Evolutionary conservation across 2,888 invertebrate genomes (phyloP).

Genomic region (Pristionchus exspectatus): DNA sequence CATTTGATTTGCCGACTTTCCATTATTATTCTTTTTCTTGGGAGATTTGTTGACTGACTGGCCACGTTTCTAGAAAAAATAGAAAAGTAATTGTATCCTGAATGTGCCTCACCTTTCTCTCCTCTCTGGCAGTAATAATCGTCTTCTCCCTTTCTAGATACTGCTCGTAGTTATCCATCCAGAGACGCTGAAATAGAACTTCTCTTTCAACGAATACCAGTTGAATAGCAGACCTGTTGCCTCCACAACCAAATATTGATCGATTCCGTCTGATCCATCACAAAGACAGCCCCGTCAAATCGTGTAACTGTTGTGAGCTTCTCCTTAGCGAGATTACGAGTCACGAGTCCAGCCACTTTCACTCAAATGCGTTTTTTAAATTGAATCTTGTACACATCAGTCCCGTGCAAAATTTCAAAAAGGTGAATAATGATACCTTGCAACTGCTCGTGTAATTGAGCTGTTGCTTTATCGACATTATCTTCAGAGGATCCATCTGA

Average conservation of each 20-base stretch:
- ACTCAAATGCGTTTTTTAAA: neutral
- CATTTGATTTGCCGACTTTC: constrained; percentile 26
- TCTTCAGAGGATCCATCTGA: constrained; percentile 77
- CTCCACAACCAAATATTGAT: constrained; percentile 77
- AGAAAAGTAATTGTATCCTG: neutral
- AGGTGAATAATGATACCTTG: constrained; percentile 58
- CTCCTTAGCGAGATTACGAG: constrained; percentile 67
- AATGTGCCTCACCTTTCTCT: constrained; percentile 8
- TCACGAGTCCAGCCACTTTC: constrained; percentile 66
- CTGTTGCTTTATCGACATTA: constrained; percentile 69
- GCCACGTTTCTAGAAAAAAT: neutral
- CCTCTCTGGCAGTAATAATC: constrained; percentile 46
- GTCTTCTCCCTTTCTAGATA: constrained; percentile 65
- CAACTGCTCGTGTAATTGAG: constrained; percentile 73
- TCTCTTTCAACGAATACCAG: neutral
- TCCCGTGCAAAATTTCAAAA: neutral
- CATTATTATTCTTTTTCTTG: neutral
- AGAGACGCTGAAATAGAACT: constrained; percentile 59
- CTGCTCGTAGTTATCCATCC: constrained; percentile 66
- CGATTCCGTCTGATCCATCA: constrained; percentile 72
- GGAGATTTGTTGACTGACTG: neutral
- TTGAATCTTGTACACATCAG: no score
- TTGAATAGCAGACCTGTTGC: constrained; percentile 65
- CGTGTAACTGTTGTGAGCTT: constrained; percentile 71
- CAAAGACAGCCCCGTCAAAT: constrained; percentile 74